Evolutionary conservation across 2,113 vertebrate species (phyloP).

Genomic region (Dendrocopos noguchii): DNA sequence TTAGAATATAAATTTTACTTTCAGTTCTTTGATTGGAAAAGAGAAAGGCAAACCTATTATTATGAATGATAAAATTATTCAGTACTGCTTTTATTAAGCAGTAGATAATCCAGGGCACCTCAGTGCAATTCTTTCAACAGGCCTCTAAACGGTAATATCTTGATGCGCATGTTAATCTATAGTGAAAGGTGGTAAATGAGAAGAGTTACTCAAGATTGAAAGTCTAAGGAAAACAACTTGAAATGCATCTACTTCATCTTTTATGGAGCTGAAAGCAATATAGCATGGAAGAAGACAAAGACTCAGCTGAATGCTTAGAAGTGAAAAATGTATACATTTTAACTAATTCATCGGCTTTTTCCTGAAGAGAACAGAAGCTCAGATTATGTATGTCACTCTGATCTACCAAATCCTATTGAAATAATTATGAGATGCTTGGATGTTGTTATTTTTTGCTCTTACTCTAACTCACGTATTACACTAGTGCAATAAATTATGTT

Average conservation of each 20-base stretch:
- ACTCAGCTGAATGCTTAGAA: slow-evolving; percentile 63
- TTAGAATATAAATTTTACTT: neutral
- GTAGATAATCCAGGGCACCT: neutral
- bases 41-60: neutral
- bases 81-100: neutral
- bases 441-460: slow-evolving; percentile 69
- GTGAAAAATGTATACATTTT: slow-evolving; percentile 65
- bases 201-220: slow-evolving; percentile 22
- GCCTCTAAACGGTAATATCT: slow-evolving; percentile 47
- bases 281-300: slow-evolving; percentile 48
- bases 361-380: slow-evolving; percentile 60
- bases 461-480: slow-evolving; percentile 51
- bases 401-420: slow-evolving; percentile 74
- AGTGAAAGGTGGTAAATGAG: slow-evolving; percentile 42
- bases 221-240: slow-evolving; percentile 26
- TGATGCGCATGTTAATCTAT: slow-evolving; percentile 52
- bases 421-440: slow-evolving; percentile 70
- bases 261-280: slow-evolving; percentile 49
- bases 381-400: slow-evolving; percentile 66
- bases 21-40: neutral
- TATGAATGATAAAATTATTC: neutral
- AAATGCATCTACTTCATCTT: slow-evolving; percentile 42
- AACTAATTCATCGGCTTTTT: slow-evolving; percentile 43
- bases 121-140: slow-evolving; percentile 5
- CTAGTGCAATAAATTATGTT: slow-evolving; percentile 47